A percentile compares a stretch with the other conserved stretches of the same genome.
Conservation (phyloP, 2,113 vertebrate species). For the Cavia aperea region DNA sequence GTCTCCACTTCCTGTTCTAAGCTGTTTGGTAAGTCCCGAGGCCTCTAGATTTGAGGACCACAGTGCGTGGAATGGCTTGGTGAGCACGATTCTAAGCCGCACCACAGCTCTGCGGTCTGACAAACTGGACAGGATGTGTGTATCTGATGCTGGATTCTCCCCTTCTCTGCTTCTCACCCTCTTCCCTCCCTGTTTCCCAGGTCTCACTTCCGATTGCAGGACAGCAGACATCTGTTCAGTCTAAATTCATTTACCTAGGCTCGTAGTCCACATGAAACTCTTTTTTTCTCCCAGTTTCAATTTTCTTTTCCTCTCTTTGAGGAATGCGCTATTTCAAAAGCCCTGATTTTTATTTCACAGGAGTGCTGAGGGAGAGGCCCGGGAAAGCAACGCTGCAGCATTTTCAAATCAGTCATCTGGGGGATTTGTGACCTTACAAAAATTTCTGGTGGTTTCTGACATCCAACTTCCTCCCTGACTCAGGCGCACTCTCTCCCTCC, state of each 20-base stretch:
- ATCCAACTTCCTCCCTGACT: constrained; percentile 9
- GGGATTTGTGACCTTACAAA: constrained; percentile 26
- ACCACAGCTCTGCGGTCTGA: background rate
- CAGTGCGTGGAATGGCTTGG: background rate
- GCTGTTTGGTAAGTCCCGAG: background rate
- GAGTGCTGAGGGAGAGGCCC: background rate
- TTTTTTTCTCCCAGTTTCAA: background rate
- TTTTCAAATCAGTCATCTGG: background rate
- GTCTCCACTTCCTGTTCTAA: constrained; percentile 49
- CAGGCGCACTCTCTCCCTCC: background rate
- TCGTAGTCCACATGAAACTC: background rate
- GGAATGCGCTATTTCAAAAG: constrained; percentile 1
- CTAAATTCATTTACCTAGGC: background rate
- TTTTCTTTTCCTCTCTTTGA: background rate
- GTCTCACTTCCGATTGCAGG: background rate
- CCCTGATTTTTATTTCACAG: background rate
- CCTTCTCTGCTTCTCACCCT: background rate
- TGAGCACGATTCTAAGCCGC: background rate
- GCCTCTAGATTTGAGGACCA: background rate
- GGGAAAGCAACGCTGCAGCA: background rate
- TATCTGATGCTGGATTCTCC: background rate
- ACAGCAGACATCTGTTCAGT: background rate
- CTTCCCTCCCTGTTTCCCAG: background rate
- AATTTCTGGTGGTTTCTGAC: constrained; percentile 42
- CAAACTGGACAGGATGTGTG: fast-evolving